Base-by-base conservation (phyloP, 2,797 vertebrate species). In the Peromyscus aztecus region DNA sequence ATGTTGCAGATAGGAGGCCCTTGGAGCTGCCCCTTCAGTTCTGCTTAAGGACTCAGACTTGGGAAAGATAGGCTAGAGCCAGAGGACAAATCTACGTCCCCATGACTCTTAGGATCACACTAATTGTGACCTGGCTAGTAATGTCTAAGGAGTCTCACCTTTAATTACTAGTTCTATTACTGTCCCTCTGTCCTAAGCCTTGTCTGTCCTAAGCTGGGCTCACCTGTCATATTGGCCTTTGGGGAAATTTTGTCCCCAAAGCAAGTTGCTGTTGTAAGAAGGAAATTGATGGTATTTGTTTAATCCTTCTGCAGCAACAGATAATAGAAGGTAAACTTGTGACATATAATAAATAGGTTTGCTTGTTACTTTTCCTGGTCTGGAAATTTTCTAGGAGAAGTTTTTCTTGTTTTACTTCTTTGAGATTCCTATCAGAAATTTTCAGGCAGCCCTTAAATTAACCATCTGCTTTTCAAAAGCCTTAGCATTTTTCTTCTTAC, bases 11-110 rank as follows among this genome's bases (percentile, higher is more conserved):
- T 97, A 97, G 89, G 93, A 90, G 95, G 84, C 94, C 73, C 83
- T 93, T 31, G 59, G 75, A 95, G 69, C 89, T 96, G 96, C 97
- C 95, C 91, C 98, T 96, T 97, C 63, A 95, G 55, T n/a, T 75
- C 46, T 96, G 95, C 94, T 86, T 87, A 80, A 94, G 83, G 57
- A 81, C 85, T 76, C 40, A 46, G 43, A n/a, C 24, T 43, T 3
- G 23, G 6, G 34, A 13, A 43, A n/a, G 3, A 27, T 27, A 2
- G 57, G 29, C 52, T 37, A 34, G 31, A 83, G 82, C 34, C 90
- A 55, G 78, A 76, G 87, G 81, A 90, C 65, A 85, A 24, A 83
- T 61, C 27, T 0, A n/a, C 90, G 63, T 57, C 21, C 67, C 69
- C 46, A 0, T 75, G 86, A 95, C 34, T 94, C 52, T 24, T 91